These are phyloP conservation scores for Anthophora plumipes DNA, from an alignment of 2,888 invertebrate species.

Conservation along the genomic window DNA sequence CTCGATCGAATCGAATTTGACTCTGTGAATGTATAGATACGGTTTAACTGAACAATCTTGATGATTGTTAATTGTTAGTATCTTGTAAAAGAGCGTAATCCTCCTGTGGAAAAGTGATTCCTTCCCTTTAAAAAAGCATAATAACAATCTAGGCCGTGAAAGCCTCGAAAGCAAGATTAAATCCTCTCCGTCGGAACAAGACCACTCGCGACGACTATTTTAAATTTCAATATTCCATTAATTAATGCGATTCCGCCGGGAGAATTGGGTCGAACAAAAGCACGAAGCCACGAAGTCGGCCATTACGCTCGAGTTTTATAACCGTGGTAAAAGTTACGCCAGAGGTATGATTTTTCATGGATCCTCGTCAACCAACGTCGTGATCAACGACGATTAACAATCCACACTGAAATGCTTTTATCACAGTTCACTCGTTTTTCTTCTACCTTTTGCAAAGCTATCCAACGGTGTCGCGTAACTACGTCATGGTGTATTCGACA, in stretches of 20 bases:
- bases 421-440: background rate
- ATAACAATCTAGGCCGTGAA: background rate
- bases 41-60: too few relatives aligned
- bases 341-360: too few relatives aligned
- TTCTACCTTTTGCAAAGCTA: slow-evolving; percentile 14
- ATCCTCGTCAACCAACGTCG: too few relatives aligned
- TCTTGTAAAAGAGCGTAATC: too few relatives aligned
- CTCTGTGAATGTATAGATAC: too few relatives aligned
- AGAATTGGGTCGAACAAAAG: background rate
- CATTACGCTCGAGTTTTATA: background rate
- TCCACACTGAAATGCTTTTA: background rate
- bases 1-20: too few relatives aligned
- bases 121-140: background rate
- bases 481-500: slow-evolving; percentile 1
- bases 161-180: background rate
- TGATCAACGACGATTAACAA: slow-evolving; percentile 19
- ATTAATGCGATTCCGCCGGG: slow-evolving; percentile 2
- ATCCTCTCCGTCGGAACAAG: background rate
- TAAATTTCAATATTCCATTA: background rate
- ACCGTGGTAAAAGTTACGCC: too few relatives aligned
- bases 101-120: too few relatives aligned
- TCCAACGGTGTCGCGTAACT: slow-evolving; percentile 10
- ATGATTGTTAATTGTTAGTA: too few relatives aligned
- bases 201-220: background rate
- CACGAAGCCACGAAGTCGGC: background rate